phyloP scores from a whole-genome alignment of 2,888 invertebrate species.

The Argyra leucocephala region DNA sequence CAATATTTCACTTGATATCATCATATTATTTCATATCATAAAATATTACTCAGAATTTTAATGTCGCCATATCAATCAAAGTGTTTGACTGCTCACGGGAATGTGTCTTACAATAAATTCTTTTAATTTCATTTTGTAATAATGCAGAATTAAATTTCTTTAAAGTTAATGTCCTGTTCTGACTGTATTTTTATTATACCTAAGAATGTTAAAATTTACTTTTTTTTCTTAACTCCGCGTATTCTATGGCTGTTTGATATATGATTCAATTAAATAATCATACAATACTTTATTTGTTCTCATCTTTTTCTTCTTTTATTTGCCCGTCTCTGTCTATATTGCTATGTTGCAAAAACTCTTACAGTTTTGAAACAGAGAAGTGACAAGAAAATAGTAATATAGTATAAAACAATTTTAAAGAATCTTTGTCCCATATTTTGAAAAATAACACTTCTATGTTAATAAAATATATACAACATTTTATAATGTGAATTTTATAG shows the following conservation, averaged over 20 bases:
- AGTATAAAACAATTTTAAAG: too few species aligned
- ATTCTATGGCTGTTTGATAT: neutral
- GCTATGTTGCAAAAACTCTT: too few species aligned
- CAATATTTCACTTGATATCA: neutral
- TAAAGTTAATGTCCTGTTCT: neutral
- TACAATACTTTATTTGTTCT: neutral
- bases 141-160: neutral
- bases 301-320: neutral
- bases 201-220: neutral
- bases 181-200: neutral
- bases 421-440: too few species aligned
- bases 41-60: slow-evolving; percentile 3
- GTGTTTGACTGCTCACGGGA: slow-evolving; percentile 3
- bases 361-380: too few species aligned
- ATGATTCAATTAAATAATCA: slow-evolving; percentile 4
- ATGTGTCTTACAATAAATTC: slow-evolving; percentile 4
- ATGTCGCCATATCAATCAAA: slow-evolving; percentile 6
- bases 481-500: too few species aligned
- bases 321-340: neutral
- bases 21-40: neutral
- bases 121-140: neutral
- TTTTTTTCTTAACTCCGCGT: neutral
- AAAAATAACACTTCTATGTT: too few species aligned
- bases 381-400: too few species aligned
- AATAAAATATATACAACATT: too few species aligned